Evolutionary conservation across 2,113 vertebrate species (phyloP).

Genomic region (Pitta sordida): DNA sequence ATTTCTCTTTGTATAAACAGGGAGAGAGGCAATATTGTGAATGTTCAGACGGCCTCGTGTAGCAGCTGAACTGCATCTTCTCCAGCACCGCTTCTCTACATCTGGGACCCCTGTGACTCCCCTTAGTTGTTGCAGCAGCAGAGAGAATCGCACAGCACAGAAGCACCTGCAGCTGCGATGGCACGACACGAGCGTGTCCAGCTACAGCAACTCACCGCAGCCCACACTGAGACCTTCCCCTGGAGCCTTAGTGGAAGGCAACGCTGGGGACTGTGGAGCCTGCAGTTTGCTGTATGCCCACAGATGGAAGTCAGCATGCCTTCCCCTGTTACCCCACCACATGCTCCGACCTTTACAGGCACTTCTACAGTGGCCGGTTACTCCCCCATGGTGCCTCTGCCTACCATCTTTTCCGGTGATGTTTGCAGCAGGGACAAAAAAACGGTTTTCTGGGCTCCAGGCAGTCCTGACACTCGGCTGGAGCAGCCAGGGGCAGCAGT

Average conservation of each 20-base stretch:
- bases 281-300: not conserved
- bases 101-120: not conserved
- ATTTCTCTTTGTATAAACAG: not conserved
- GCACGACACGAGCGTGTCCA: rapidly evolving
- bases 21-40: not conserved
- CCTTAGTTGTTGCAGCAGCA: not conserved
- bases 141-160: not conserved
- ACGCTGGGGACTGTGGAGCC: not conserved
- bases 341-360: not conserved
- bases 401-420: not conserved
- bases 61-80: not conserved
- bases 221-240: too few relatives aligned
- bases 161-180: rapidly evolving
- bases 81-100: not conserved
- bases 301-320: not conserved
- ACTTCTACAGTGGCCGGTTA: not conserved
- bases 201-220: not conserved
- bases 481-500: not conserved
- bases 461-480: not conserved
- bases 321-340: not conserved
- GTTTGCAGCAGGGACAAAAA: not conserved
- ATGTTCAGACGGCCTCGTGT: rapidly evolving
- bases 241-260: not conserved
- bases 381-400: not conserved
- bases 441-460: not conserved